Evolutionary conservation across 2,888 invertebrate species (phyloP).

Genomic region (Gandaritis pyraliata): DNA sequence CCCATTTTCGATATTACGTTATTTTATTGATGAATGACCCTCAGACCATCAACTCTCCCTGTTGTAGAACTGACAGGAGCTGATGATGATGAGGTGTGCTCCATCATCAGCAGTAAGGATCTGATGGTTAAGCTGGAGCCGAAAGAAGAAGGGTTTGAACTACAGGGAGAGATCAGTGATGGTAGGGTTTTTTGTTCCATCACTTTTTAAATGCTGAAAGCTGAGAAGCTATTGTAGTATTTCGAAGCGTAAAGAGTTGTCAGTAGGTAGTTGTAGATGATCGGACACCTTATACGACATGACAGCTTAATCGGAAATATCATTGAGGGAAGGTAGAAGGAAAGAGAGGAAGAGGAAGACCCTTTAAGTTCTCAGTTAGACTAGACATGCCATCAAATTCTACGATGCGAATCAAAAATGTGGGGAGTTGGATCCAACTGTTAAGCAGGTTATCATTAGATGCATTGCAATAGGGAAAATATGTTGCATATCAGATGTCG

Average conservation of each 20-base stretch:
- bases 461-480: slow-evolving; percentile 14
- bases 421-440: slow-evolving; percentile 4
- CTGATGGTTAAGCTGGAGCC: slow-evolving; percentile 57
- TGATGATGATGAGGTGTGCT: slow-evolving; percentile 8
- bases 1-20: too few species aligned
- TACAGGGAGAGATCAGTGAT: slow-evolving; percentile 54
- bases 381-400: slow-evolving; percentile 50
- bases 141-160: slow-evolving; percentile 55
- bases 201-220: too few species aligned
- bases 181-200: slow-evolving; percentile 38
- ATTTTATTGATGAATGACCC: too few species aligned
- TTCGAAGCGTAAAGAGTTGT: too few species aligned
- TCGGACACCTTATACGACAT: too few species aligned
- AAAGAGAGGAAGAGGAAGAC: too few species aligned
- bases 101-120: slow-evolving; percentile 8
- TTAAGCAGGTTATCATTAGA: slow-evolving; percentile 12
- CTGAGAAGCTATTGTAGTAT: too few species aligned
- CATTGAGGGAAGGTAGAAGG: too few species aligned
- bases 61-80: slow-evolving; percentile 17
- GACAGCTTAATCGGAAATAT: too few species aligned
- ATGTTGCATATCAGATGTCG: slow-evolving; percentile 28
- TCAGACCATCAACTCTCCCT: slow-evolving; percentile 11
- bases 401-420: slow-evolving; percentile 27
- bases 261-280: too few species aligned
- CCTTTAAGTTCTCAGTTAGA: slow-evolving; percentile 58